Base-by-base conservation (phyloP, 1,140 invertebrate genomes). In the Prorops nasuta region DNA sequence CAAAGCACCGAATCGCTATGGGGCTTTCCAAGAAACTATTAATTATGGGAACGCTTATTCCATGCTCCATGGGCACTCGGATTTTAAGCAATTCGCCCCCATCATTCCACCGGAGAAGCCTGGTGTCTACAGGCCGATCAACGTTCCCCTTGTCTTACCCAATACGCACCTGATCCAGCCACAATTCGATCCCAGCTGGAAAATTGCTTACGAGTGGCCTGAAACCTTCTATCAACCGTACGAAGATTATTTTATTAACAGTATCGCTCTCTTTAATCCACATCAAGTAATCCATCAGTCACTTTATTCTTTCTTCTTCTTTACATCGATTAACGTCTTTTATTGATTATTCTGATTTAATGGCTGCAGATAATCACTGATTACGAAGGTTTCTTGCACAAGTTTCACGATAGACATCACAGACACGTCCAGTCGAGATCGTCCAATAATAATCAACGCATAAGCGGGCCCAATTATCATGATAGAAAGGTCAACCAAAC, bases 251-350 rank as follows among this genome's bases (percentile, higher is more conserved):
- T 59, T 58, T 16, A 20, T 60, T 17, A 48, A 65, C 21, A 63
- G 61, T 28, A 37, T 60, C 14, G 51, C 56, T 18, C 38, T 69
- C 4, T 68, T 69, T 32, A 50, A 74, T 37, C 59, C 68, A 0
- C 63, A 67, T 36, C 63, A 70, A 39, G 67, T 66, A 58, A 55
- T 49, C 56, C n/a, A n/a, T n/a, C n/a, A n/a, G n/a, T n/a, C n/a
- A n/a, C n/a, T n/a, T n/a, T n/a, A n/a, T n/a, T n/a, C n/a, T n/a
- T n/a, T n/a, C n/a, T n/a, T n/a, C n/a, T n/a, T n/a, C n/a, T n/a
- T n/a, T n/a, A n/a, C n/a, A n/a, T n/a, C n/a, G n/a, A n/a, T n/a
- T n/a, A n/a, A n/a, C n/a, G n/a, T n/a, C n/a, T n/a, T n/a, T n/a
- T n/a, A n/a, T n/a, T n/a, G n/a, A n/a, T n/a, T n/a, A n/a, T n/a